phyloP scores from a whole-genome alignment of 2,113 vertebrate genomes.

The Macquaria ambigua region DNA sequence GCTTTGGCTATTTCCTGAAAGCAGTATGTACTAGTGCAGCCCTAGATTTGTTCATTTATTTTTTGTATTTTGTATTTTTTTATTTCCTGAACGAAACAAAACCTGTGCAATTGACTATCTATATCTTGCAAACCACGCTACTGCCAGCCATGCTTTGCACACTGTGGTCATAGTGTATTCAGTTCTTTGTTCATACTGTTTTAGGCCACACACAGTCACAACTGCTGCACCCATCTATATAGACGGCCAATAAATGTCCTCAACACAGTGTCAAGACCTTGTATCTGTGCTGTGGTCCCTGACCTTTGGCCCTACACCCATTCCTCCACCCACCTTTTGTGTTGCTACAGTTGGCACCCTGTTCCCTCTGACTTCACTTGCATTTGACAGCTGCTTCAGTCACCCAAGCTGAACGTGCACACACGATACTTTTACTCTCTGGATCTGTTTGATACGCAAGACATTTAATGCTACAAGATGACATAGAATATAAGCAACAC shows the following conservation, averaged over 20 bases:
- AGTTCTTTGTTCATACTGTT: neutral
- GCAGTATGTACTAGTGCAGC: neutral
- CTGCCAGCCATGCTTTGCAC: neutral
- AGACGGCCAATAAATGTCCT: slow-evolving; percentile 67
- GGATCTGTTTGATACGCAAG: neutral
- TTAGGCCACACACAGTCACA: slow-evolving; percentile 77
- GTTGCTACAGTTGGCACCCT: slow-evolving; percentile 62
- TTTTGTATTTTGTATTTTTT: too few species aligned
- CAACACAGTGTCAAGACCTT: slow-evolving; percentile 57
- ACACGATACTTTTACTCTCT: neutral
- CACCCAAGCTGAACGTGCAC: neutral
- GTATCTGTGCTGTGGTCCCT: slow-evolving; percentile 48
- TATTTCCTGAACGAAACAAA: too few species aligned
- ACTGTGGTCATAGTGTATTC: neutral
- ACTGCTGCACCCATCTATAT: slow-evolving; percentile 46
- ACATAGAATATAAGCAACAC: slow-evolving; percentile 8
- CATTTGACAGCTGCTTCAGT: slow-evolving; percentile 32
- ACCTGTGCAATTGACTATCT: neutral
- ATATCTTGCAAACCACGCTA: neutral
- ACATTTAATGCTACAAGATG: neutral
- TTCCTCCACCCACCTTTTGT: slow-evolving; percentile 34
- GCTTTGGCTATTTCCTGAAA: neutral
- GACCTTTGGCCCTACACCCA: slow-evolving; percentile 58
- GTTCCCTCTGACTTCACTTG: slow-evolving; percentile 9
- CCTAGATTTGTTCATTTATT: too few species aligned